Conservation (phyloP, 2,797 vertebrate genomes). For the Sebastolobus altivelis region DNA sequence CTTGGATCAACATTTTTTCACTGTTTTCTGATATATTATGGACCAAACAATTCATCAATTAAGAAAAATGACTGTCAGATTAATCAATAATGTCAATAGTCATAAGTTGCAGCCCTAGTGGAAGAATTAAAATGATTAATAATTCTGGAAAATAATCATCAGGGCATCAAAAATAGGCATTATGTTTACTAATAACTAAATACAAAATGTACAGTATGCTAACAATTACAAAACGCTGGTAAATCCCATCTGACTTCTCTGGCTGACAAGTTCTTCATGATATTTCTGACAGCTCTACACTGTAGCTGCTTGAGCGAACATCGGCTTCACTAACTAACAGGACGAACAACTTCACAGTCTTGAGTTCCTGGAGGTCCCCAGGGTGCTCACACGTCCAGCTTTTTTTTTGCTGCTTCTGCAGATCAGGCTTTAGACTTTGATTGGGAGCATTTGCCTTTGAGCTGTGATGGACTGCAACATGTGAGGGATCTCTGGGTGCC, state of each 20-base stretch:
- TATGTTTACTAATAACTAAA: background rate
- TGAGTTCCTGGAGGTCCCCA: conserved; percentile 24
- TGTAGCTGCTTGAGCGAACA: conserved; percentile 15
- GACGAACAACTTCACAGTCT: conserved; percentile 29
- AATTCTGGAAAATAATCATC: background rate
- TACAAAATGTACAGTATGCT: background rate
- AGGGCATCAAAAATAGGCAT: background rate
- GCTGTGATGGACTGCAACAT: conserved; percentile 49
- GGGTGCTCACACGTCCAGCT: conserved; percentile 30
- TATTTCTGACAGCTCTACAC: conserved; percentile 26
- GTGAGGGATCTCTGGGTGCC: conserved; percentile 34
- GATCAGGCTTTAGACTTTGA: conserved; percentile 37
- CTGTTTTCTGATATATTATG: background rate
- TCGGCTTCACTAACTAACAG: conserved; percentile 21
- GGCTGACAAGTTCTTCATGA: conserved; percentile 15
- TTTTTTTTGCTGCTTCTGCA: conserved; percentile 37
- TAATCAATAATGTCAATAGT: background rate
- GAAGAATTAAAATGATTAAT: background rate
- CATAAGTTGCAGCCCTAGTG: background rate
- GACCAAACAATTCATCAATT: background rate
- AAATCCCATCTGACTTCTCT: conserved; percentile 9
- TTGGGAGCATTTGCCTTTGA: conserved; percentile 42
- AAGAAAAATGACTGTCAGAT: background rate
- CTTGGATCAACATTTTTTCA: background rate
- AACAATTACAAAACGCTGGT: background rate